A percentile compares a stretch with the other conserved stretches of the same genome.
Evolutionary conservation across 2,113 vertebrate species (phyloP).

Genomic region (Aythya baeri): DNA sequence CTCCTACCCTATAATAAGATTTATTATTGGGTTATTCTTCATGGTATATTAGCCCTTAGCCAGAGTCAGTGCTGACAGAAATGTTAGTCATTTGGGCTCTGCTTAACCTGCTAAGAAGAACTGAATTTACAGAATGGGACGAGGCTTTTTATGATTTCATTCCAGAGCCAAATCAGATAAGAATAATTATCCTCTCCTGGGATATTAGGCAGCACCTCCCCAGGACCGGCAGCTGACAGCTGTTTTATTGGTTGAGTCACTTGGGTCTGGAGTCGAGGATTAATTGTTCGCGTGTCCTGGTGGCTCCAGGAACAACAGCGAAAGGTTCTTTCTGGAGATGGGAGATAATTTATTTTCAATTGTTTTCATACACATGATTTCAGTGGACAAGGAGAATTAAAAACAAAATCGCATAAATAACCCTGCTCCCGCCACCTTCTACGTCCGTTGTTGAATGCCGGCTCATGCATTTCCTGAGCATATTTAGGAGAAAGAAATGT

Average conservation of each 20-base stretch:
- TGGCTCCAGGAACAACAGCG: slow-evolving; percentile 69
- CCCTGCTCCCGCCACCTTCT: not conserved
- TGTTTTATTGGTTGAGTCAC: slow-evolving; percentile 78
- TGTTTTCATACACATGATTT: slow-evolving; percentile 61
- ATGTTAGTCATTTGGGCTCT: slow-evolving; percentile 80
- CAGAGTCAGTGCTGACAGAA: slow-evolving; percentile 68
- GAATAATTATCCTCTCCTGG: slow-evolving; percentile 90
- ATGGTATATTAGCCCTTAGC: slow-evolving; percentile 73
- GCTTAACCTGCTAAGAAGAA: slow-evolving; percentile 81
- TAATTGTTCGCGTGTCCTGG: slow-evolving; percentile 77
- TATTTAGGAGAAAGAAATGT: not conserved
- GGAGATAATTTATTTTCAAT: slow-evolving; percentile 75
- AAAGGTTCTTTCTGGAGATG: slow-evolving; percentile 76
- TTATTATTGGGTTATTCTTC: slow-evolving; percentile 74
- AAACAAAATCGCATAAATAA: slow-evolving; percentile 45
- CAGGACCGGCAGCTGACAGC: slow-evolving; percentile 86
- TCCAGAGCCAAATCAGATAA: slow-evolving; percentile 92
- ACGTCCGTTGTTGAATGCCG: not conserved
- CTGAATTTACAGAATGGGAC: slow-evolving; percentile 78
- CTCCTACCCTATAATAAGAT: slow-evolving; percentile 48
- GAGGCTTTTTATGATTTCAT: slow-evolving; percentile 88
- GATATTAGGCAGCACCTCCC: slow-evolving; percentile 87
- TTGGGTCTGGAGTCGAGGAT: slow-evolving; percentile 75
- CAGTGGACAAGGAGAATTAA: slow-evolving; percentile 46
- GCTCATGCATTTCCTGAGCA: not conserved